Evolutionary conservation across 1,140 invertebrate species (phyloP), one percentile per base, ranked within the genome.

Genomic region (Calephelis virginiensis): DNA sequence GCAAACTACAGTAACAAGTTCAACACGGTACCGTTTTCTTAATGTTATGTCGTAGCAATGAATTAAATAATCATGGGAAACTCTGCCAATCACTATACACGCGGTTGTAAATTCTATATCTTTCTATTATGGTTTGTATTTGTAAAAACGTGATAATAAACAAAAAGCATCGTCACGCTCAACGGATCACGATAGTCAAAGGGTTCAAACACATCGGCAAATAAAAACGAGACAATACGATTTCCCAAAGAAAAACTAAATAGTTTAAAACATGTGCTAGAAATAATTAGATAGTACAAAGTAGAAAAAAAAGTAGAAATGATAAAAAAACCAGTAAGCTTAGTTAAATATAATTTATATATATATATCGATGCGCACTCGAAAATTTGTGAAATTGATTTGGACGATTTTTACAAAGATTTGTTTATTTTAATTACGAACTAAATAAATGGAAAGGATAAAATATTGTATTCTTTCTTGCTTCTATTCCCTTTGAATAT

Each of bases 1-100:
- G 3, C 8, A 43, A 43, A 43, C 37, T 37, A 37, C 53, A 59
- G 28, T 38, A 59, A 28, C 53, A 59, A 59, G 28, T 59, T 59
- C 28, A 59, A 59, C 17, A n/a, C 12, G 8, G 28, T 59, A 59
- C 53, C 53, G 53, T 59, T 59, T 12, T 38, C 53, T 59, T 59
- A n/a, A 11, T 37, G 28, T 59, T 28, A 10, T 56, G 28, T 59
- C 53, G 53, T 59, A 38, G 12, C 53, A 59, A 10, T 37, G 53
- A 59, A 59, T 59, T 59, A 17, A 59, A 59, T 59, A 59, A 59
- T 59, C 53, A 59, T 59, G 53, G 53, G 53, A 59, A 59, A 59
- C 17, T 12, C 37, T 11, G n/a, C 12, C 53, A 59, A 28, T n/a
- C 11, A 37, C 12, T 7, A 38, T 6, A 38, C 6, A 38, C 12